These are phyloP conservation scores for Euspilapteryx auroguttella DNA, from an alignment of 2,888 invertebrate species.

Conservation along the genomic window DNA sequence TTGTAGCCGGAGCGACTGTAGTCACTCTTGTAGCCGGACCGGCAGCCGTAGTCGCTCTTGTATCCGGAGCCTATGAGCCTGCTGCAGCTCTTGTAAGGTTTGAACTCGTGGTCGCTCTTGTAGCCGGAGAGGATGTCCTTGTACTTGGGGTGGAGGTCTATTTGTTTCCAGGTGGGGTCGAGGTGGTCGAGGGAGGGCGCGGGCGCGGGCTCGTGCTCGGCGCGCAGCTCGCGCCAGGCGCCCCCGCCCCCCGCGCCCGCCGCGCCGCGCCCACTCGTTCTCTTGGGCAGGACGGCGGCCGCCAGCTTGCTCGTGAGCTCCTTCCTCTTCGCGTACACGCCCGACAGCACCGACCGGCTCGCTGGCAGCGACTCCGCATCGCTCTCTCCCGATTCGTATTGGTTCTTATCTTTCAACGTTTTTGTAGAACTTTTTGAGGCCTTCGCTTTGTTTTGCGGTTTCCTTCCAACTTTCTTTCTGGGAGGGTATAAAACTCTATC, in stretches of 20 bases:
- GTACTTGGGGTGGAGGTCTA: conserved; percentile 66
- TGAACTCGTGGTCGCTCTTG: conserved; percentile 62
- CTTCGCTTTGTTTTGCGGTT: conserved; percentile 54
- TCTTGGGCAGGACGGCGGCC: conserved; percentile 33
- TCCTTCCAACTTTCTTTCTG: conserved; percentile 72
- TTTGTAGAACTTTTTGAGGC: conserved; percentile 25
- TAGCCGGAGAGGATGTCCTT: conserved; percentile 63
- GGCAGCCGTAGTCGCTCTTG: conserved; percentile 63
- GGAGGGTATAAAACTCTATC: conserved; percentile 79
- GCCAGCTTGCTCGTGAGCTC: conserved; percentile 48
- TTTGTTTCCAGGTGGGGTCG: conserved; percentile 67
- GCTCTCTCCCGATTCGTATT: conserved; percentile 42
- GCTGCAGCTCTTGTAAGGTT: conserved; percentile 53
- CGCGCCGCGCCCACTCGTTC: conserved; percentile 33
- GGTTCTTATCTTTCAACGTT: conserved; percentile 45
- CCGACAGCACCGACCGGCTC: conserved; percentile 44
- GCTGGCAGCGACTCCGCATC: conserved; percentile 34
- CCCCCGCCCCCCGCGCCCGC: conserved; percentile 34
- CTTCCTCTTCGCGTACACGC: conserved; percentile 52
- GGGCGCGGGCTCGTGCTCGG: conserved; percentile 54
- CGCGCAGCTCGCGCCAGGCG: conserved; percentile 48
- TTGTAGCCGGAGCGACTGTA: conserved; percentile 58
- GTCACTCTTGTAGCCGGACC: conserved; percentile 54
- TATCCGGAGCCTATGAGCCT: conserved; percentile 61
- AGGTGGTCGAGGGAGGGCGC: conserved; percentile 56